Conservation (phyloP, 1,140 invertebrate species). For the Acyrthosiphon pisum region DNA sequence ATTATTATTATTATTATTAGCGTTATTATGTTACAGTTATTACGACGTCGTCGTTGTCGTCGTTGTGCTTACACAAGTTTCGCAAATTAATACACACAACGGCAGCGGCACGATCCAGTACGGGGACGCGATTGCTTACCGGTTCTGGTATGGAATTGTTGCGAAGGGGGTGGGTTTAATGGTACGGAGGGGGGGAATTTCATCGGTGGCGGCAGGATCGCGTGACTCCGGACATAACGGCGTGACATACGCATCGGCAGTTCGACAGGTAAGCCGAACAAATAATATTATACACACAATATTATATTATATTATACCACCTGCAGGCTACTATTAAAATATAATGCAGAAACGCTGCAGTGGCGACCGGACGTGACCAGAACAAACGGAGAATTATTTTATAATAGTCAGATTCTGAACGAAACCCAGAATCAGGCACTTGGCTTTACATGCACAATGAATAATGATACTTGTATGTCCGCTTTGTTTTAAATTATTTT, state of each 20-base stretch:
- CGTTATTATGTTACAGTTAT: neutral
- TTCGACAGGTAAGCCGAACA: neutral
- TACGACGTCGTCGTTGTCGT: neutral
- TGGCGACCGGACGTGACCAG: neutral
- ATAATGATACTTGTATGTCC: too few relatives aligned
- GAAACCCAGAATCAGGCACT: too few relatives aligned
- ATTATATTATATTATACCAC: neutral
- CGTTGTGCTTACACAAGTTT: neutral
- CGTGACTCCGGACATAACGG: neutral
- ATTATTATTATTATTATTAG: conserved; percentile 8
- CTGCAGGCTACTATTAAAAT: neutral
- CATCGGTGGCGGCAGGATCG: neutral
- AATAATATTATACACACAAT: neutral
- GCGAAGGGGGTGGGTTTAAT: neutral
- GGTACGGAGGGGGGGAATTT: neutral
- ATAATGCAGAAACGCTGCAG: neutral
- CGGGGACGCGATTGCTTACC: neutral
- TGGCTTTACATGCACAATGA: too few relatives aligned
- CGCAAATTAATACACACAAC: conserved; percentile 11
- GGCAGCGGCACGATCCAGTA: conserved; percentile 26
- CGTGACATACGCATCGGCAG: neutral
- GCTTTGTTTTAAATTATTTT: too few relatives aligned
- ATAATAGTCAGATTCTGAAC: neutral
- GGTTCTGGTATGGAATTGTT: neutral
- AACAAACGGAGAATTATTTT: neutral